A percentile compares a stretch with the other conserved stretches of the same genome.
Conservation (phyloP, 2,888 invertebrate genomes). For the Tenthredo scrophulariae region DNA sequence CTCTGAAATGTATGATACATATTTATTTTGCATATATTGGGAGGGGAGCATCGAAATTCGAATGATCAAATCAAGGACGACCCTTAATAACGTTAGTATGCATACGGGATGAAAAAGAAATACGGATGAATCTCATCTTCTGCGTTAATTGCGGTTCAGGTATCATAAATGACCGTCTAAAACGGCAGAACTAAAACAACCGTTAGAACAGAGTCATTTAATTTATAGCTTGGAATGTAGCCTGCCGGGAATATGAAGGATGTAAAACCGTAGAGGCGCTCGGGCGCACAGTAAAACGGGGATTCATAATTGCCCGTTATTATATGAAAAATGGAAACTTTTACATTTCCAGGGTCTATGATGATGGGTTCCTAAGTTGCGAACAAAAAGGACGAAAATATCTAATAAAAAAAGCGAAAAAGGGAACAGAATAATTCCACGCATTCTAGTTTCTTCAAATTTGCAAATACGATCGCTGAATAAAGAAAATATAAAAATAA, state of each 20-base stretch:
- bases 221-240: constrained; percentile 30
- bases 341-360: background rate
- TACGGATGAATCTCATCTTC: background rate
- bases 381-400: constrained; percentile 1
- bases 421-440: constrained; percentile 12
- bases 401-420: constrained; percentile 45
- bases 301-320: constrained; percentile 34
- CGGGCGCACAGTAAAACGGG: background rate
- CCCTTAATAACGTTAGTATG: too few relatives aligned
- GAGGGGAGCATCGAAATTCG: too few relatives aligned
- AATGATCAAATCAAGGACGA: too few relatives aligned
- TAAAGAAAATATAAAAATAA: background rate
- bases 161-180: background rate
- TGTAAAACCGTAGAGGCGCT: constrained; percentile 25
- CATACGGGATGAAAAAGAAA: background rate
- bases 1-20: background rate
- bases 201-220: constrained; percentile 34
- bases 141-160: background rate
- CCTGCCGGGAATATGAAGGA: background rate
- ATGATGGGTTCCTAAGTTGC: background rate
- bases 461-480: background rate
- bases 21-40: too few relatives aligned
- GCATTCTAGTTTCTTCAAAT: too few relatives aligned
- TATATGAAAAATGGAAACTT: constrained; percentile 22
- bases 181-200: constrained; percentile 43